A percentile compares a stretch with the other conserved stretches of the same genome.
phyloP scores from a whole-genome alignment of 37 sponge, comb jelly and placozoan genomes.

The Haliclona indistincta region DNA sequence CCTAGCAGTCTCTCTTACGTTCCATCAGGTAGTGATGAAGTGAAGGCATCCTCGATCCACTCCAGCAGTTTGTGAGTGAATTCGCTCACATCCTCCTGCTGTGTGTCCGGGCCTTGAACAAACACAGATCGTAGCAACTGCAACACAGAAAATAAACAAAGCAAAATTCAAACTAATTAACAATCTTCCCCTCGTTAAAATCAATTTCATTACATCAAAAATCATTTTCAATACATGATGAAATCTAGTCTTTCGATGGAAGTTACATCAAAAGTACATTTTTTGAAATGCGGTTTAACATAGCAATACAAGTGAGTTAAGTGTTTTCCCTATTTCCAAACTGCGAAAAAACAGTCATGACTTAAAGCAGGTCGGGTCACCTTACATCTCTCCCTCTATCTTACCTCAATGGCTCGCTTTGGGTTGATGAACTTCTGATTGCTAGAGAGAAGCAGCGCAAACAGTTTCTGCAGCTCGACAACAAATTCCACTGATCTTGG shows the following conservation, averaged over 20 bases:
- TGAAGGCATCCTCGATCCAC: conserved; percentile 77
- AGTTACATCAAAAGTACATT: too few relatives aligned
- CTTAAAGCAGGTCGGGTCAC: too few relatives aligned
- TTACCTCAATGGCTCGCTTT: conserved; percentile 51
- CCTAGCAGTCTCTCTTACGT: neutral
- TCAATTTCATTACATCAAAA: neutral
- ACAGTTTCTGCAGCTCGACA: conserved; percentile 65
- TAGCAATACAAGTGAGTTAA: too few relatives aligned
- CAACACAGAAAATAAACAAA: neutral
- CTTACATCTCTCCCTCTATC: too few relatives aligned
- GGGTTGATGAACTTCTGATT: conserved; percentile 66
- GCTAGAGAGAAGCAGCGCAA: conserved; percentile 51
- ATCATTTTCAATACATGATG: conserved; percentile 4
- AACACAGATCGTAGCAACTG: neutral
- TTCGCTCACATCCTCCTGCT: conserved; percentile 77
- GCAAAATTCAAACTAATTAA: neutral
- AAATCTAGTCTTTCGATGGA: too few relatives aligned
- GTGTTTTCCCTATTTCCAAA: too few relatives aligned
- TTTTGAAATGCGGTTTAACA: too few relatives aligned
- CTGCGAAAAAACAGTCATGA: too few relatives aligned
- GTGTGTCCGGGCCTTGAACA: conserved; percentile 18
- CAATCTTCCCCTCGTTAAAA: too few relatives aligned
- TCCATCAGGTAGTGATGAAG: conserved; percentile 1
- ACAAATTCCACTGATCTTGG: conserved; percentile 62
- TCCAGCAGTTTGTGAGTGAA: conserved; percentile 81